phyloP scores from a whole-genome alignment of 2,797 vertebrate genomes.

The Lindbergichthys nudifrons region DNA sequence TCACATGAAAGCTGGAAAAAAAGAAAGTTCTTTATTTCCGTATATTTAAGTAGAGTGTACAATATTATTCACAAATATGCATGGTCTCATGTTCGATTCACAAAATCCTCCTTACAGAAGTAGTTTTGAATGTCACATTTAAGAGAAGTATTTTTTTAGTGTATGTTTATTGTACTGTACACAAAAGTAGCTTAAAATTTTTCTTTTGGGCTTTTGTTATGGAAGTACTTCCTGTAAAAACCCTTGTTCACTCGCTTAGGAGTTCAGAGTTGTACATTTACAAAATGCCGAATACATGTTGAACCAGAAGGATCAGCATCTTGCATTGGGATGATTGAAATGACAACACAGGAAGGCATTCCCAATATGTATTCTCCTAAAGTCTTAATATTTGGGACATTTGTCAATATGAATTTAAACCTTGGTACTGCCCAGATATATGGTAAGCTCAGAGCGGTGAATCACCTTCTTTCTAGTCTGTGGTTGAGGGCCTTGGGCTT shows the following conservation, averaged over 20 bases:
- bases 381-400: not conserved
- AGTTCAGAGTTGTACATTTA: not conserved
- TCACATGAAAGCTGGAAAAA: not conserved
- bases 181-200: not conserved
- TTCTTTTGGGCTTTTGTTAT: not conserved
- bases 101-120: not conserved
- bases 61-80: not conserved
- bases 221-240: not conserved
- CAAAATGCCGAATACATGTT: not conserved
- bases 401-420: constrained; percentile 56
- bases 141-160: not conserved
- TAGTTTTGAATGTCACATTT: not conserved
- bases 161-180: not conserved
- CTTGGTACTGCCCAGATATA: constrained; percentile 78
- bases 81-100: not conserved
- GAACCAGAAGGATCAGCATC: not conserved
- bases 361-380: not conserved
- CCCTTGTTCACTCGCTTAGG: not conserved
- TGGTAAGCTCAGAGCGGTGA: constrained; percentile 83
- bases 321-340: not conserved
- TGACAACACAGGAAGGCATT: not conserved
- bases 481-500: constrained; percentile 57
- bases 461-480: constrained; percentile 56
- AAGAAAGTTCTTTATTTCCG: not conserved
- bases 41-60: not conserved